phyloP scores from a whole-genome alignment of 1,140 invertebrate species.

The Contarinia nasturtii region DNA sequence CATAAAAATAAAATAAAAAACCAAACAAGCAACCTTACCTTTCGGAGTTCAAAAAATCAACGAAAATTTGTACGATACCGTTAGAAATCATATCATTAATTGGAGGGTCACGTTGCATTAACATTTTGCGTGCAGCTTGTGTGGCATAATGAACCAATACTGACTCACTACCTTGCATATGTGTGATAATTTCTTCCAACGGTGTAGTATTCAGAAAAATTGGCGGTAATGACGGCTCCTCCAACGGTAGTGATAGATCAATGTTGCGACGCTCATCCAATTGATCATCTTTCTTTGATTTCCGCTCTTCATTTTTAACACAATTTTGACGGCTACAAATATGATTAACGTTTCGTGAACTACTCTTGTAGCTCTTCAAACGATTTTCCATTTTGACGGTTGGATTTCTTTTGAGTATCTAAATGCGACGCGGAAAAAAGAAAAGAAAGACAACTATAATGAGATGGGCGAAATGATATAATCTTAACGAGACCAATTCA shows the following conservation, averaged over 20 bases:
- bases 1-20: not conserved
- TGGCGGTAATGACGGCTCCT: slow-evolving; percentile 24
- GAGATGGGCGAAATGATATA: too few species aligned
- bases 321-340: slow-evolving; percentile 74
- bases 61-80: slow-evolving; percentile 71
- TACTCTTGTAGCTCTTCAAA: not conserved
- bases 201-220: slow-evolving; percentile 17
- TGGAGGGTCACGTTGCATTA: slow-evolving; percentile 82
- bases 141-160: slow-evolving; percentile 41
- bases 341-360: slow-evolving; percentile 25
- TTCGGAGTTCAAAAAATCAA: slow-evolving; percentile 44
- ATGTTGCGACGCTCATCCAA: slow-evolving; percentile 87
- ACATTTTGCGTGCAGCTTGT: slow-evolving; percentile 66
- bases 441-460: too few species aligned
- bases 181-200: slow-evolving; percentile 39
- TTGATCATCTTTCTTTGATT: slow-evolving; percentile 87
- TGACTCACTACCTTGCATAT: slow-evolving; percentile 41
- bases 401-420: too few species aligned
- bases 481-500: too few species aligned
- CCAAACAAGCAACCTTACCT: not conserved
- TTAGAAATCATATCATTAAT: slow-evolving; percentile 76
- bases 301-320: slow-evolving; percentile 74
- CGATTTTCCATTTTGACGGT: not conserved
- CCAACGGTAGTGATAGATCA: slow-evolving; percentile 32
- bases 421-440: too few species aligned